phyloP scores from a whole-genome alignment of 2,113 vertebrate genomes.

The Thunnus thynnus region DNA sequence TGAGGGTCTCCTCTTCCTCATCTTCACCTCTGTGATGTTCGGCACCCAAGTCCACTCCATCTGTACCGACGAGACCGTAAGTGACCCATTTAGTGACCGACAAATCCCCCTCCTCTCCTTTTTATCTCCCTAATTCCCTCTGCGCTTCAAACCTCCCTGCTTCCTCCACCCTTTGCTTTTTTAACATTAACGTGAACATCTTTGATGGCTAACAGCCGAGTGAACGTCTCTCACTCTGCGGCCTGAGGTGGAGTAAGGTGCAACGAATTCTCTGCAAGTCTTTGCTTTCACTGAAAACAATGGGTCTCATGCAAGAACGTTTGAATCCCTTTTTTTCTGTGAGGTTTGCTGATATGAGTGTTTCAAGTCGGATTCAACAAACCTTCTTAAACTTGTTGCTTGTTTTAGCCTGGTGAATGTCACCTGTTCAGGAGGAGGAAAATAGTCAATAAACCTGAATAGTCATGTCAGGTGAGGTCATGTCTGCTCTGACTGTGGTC shows the following conservation, averaged over 20 bases:
- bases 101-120: constrained; percentile 14
- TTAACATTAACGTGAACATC: constrained; percentile 4
- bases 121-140: constrained; percentile 1
- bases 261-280: not conserved
- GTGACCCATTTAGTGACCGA: constrained; percentile 68
- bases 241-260: not conserved
- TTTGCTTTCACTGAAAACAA: not conserved
- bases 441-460: too few relatives aligned
- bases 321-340: too few relatives aligned
- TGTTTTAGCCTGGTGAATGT: too few relatives aligned
- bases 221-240: not conserved
- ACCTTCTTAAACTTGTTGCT: too few relatives aligned
- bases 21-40: constrained; percentile 99
- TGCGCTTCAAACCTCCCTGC: constrained; percentile 19
- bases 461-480: too few relatives aligned
- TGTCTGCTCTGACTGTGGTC: too few relatives aligned
- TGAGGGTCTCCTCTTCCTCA: constrained; percentile 97
- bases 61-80: constrained; percentile 99
- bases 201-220: not conserved
- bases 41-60: constrained; percentile 99
- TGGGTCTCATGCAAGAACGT: too few relatives aligned
- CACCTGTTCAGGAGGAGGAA: too few relatives aligned
- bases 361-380: too few relatives aligned
- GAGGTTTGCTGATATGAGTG: too few relatives aligned
- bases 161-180: constrained; percentile 16